phyloP scores from a whole-genome alignment of 2,113 vertebrate genomes.

The Paradisaea rubra region DNA sequence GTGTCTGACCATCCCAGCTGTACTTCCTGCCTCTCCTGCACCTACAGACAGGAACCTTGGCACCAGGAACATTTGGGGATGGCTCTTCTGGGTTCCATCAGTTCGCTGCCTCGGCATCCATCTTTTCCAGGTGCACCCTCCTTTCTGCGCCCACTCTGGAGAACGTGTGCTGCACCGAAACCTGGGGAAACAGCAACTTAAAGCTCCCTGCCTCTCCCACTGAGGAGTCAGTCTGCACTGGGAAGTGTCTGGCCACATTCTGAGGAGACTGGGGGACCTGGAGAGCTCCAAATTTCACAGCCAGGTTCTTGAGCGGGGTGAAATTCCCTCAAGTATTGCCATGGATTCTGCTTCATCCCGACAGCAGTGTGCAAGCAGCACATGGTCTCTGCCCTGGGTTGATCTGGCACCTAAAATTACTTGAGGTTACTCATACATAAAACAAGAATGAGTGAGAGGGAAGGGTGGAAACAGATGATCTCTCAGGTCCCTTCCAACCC shows the following conservation, averaged over 20 bases:
- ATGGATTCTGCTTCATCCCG: rapidly evolving
- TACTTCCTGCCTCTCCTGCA: background rate
- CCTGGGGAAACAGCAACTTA: background rate
- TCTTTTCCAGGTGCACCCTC: background rate
- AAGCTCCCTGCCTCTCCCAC: background rate
- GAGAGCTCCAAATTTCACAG: background rate
- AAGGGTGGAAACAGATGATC: rapidly evolving
- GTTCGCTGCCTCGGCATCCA: background rate
- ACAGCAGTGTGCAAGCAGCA: rapidly evolving
- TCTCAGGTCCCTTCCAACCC: background rate
- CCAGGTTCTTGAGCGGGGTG: background rate
- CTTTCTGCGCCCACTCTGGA: background rate
- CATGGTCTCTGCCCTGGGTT: background rate
- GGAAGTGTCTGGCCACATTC: background rate
- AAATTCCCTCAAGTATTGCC: background rate
- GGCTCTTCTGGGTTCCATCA: background rate
- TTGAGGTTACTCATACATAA: background rate
- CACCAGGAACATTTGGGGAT: background rate
- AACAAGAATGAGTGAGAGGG: background rate
- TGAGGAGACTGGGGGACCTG: background rate
- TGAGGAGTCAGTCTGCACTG: rapidly evolving
- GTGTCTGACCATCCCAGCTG: background rate
- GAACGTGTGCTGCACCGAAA: background rate
- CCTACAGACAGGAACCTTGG: rapidly evolving
- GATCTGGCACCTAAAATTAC: background rate